A percentile compares a stretch with the other conserved stretches of the same genome.
These are phyloP conservation scores for Lineus longissimus DNA, from an alignment of 1,140 invertebrate species.

Conservation along the genomic window DNA sequence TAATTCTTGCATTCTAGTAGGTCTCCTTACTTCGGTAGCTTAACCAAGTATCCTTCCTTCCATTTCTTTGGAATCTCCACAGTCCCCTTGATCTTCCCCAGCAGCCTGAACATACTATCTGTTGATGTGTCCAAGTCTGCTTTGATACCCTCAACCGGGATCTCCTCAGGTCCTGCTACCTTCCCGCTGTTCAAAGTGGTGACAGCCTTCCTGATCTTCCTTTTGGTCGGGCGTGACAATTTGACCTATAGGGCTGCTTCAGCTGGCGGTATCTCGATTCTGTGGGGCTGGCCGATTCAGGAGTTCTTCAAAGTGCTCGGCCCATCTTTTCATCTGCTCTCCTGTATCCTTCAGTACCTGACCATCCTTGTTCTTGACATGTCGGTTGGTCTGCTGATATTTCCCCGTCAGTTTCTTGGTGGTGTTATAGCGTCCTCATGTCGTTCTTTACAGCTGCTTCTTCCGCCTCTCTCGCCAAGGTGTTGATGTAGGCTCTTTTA, in stretches of 20 bases:
- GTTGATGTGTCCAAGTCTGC: background rate
- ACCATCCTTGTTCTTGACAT: conserved; percentile 17
- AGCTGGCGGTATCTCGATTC: conserved; percentile 18
- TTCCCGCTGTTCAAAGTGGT: background rate
- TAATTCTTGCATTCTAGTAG: background rate
- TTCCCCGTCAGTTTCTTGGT: conserved; percentile 7
- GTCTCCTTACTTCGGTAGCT: background rate
- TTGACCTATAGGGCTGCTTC: background rate
- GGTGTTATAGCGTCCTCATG: conserved; percentile 17
- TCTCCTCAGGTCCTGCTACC: background rate
- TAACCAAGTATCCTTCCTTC: background rate
- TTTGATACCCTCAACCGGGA: background rate
- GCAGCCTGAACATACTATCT: background rate
- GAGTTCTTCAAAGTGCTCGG: conserved; percentile 24
- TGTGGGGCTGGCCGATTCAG: too few relatives aligned
- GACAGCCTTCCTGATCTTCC: background rate
- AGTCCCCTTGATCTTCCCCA: background rate
- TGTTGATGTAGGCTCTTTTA: conserved; percentile 20
- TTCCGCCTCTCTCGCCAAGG: conserved; percentile 20
- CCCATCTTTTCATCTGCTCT: conserved; percentile 19
- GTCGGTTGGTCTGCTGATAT: background rate
- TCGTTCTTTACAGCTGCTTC: conserved; percentile 15
- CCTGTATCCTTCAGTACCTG: conserved; percentile 10
- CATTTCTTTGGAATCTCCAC: background rate
- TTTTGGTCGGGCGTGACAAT: background rate